These are phyloP conservation scores for Eidolon dupreanum DNA, from an alignment of 2,797 vertebrate genomes.

Conservation along the genomic window DNA sequence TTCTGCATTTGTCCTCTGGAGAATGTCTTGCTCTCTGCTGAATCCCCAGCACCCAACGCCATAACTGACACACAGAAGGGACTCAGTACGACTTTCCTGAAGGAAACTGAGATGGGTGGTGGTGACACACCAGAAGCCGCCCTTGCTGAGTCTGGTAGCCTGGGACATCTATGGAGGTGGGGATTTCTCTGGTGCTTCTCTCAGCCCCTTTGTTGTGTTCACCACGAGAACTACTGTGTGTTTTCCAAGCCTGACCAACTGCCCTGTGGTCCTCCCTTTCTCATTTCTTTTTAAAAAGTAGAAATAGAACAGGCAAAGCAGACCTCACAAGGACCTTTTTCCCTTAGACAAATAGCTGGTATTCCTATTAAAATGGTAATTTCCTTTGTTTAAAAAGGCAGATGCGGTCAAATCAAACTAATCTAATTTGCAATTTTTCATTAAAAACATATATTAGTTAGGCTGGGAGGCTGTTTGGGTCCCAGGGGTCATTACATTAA, in stretches of 20 bases:
- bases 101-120: fast-evolving
- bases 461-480: conserved; percentile 46
- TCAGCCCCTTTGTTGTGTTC: neutral
- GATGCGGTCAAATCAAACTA: conserved; percentile 78
- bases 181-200: neutral
- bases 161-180: neutral
- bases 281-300: conserved; percentile 38
- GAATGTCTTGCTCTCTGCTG: neutral
- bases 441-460: conserved; percentile 72
- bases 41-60: neutral
- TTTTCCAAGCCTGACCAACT: neutral
- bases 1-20: neutral
- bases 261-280: neutral
- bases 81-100: neutral
- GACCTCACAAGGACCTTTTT: conserved; percentile 54
- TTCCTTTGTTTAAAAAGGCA: conserved; percentile 80
- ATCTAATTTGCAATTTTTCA: conserved; percentile 80
- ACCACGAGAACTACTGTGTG: neutral
- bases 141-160: neutral
- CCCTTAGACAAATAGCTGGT: conserved; percentile 67
- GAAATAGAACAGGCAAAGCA: conserved; percentile 4
- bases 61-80: neutral
- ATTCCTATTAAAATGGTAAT: conserved; percentile 80
- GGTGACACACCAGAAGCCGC: fast-evolving
- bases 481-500: conserved; percentile 60